phyloP scores from a whole-genome alignment of 1,140 invertebrate genomes.

The Melanaphis sacchari region DNA sequence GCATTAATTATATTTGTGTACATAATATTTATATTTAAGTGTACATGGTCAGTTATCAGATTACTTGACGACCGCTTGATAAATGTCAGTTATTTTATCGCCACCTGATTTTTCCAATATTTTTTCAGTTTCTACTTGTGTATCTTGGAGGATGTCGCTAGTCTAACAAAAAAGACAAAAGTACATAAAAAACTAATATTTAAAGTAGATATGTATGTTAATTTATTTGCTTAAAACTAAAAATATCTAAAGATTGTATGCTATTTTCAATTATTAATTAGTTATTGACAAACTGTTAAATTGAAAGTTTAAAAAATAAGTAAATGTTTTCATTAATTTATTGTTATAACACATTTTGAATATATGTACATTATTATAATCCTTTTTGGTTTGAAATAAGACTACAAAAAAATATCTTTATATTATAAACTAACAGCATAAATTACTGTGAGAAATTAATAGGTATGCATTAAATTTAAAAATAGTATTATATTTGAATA shows the following conservation, averaged over 20 bases:
- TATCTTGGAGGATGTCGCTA: conserved; percentile 30
- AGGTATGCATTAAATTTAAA: no score
- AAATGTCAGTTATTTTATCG: conserved; percentile 29
- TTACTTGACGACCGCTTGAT: conserved; percentile 50
- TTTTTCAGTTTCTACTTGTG: conserved; percentile 50
- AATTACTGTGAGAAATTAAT: no score
- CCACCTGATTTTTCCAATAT: not conserved
- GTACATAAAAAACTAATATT: not conserved
- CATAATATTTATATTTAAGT: not conserved
- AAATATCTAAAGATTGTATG: not conserved
- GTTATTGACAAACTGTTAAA: not conserved
- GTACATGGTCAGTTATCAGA: not conserved
- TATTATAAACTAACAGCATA: no score
- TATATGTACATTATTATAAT: not conserved
- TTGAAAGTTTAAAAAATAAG: not conserved
- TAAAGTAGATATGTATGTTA: no score
- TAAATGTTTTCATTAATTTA: not conserved
- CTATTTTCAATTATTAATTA: not conserved
- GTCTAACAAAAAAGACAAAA: conserved; percentile 22
- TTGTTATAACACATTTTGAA: not conserved
- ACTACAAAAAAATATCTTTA: no score
- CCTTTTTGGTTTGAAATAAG: not conserved
- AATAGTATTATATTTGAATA: no score
- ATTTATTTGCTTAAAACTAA: not conserved
- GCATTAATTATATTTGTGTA: conserved; percentile 14